Base-by-base conservation (phyloP, 2,113 vertebrate genomes). In the Oxygymnocypris stewartii region DNA sequence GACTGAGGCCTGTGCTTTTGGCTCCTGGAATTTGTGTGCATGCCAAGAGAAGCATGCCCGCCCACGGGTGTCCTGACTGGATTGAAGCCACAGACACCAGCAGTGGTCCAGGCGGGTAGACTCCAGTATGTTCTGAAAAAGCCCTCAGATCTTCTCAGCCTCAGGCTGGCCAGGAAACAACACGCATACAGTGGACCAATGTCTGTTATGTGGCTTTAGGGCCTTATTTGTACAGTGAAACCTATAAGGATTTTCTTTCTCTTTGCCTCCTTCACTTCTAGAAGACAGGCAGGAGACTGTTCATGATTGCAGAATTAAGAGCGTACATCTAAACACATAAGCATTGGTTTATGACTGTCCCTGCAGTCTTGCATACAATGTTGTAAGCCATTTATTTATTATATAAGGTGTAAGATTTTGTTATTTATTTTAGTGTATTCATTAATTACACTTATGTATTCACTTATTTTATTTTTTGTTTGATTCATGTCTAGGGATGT, bases 71-170 rank as follows among this genome's bases (percentile, higher is more conserved):
- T 89, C 91, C 87, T 37, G 85, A 91, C 89, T 89, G 57, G 92
- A 90, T 90, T 88, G 92, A 92, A 94, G 91, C 93, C 91, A 78
- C 93, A 94, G 89, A 89, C 92, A 92, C 92, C 93, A 92, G 91
- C 88, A 91, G 91, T 89, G 90, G 88, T 85, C 11, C 84, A 23
- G 79, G 59, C 84, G 57, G 61, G 61, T 77, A 47, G 71, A 78
- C 79, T 84, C 67, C 44, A 79, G 76, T 85, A 87, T 87, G 81
- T 76, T 78, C 75, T 85, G 82, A 87, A 67, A 75, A 88, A 85
- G 75, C n/a, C 44, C 83, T 90, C 65, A 73, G 44, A 89, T 83
- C 54, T 82, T 59, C 79, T 83, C 74, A 18, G 25, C 44, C 20
- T 69, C 8, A 11, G 44, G 12, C 79, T 23, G 54, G 86, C 83